These are phyloP conservation scores for Pangasius macronema DNA, from an alignment of 2,797 vertebrate species.

Conservation along the genomic window DNA sequence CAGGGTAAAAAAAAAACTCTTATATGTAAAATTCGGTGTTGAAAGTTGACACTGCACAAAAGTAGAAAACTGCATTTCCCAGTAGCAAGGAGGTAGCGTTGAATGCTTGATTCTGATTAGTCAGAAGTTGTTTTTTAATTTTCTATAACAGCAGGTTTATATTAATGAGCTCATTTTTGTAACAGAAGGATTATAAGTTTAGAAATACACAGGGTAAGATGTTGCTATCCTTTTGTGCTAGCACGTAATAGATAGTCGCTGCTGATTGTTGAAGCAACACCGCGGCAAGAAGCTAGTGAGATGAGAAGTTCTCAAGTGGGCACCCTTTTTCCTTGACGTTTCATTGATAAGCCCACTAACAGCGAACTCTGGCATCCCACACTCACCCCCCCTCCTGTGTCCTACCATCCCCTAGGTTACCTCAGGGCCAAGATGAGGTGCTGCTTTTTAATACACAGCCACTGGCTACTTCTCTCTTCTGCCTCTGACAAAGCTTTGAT, in stretches of 20 bases:
- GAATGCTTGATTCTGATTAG: background rate
- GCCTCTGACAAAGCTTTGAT: slow-evolving; percentile 21
- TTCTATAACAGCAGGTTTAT: background rate
- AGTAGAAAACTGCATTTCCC: background rate
- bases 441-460: background rate
- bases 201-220: too few relatives aligned
- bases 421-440: background rate
- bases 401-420: background rate
- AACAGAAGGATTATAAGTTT: background rate
- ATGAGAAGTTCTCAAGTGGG: background rate
- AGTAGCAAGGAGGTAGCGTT: background rate
- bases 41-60: background rate
- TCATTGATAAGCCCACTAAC: background rate
- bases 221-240: too few relatives aligned
- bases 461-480: slow-evolving; percentile 18
- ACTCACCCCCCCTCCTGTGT: background rate
- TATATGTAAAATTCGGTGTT: background rate
- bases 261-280: too few relatives aligned
- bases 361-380: background rate
- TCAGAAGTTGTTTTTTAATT: background rate
- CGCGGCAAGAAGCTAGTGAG: too few relatives aligned
- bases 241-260: too few relatives aligned
- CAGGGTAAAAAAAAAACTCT: background rate
- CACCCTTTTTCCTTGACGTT: too few relatives aligned
- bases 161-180: background rate